phyloP scores from a whole-genome alignment of 2,888 invertebrate species.

The Stratiomys singularior region DNA sequence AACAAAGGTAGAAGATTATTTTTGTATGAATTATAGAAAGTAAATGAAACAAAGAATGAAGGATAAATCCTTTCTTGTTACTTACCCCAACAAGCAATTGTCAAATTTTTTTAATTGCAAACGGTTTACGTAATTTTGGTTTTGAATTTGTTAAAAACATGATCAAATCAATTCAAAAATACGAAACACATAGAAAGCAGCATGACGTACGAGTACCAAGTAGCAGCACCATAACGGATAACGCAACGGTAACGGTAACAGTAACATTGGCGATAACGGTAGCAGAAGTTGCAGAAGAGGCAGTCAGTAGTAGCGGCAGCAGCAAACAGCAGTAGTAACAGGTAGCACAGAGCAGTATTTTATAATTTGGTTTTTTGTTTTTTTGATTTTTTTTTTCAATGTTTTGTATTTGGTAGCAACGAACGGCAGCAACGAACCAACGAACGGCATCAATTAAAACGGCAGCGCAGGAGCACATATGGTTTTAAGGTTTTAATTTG shows the following conservation, averaged over 20 bases:
- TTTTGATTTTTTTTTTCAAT: neutral
- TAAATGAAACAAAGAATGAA: neutral
- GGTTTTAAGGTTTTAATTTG: neutral
- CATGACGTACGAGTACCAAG: conserved; percentile 24
- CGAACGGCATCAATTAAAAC: conserved; percentile 10
- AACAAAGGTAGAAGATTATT: neutral
- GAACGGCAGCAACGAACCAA: conserved; percentile 8
- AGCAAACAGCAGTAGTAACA: conserved; percentile 14
- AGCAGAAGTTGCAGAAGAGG: conserved; percentile 18
- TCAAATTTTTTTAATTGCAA: neutral
- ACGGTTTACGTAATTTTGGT: conserved; percentile 7
- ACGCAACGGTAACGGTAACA: conserved; percentile 27
- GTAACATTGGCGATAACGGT: conserved; percentile 34
- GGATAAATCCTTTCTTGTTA: neutral
- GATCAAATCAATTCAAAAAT: conserved; percentile 25
- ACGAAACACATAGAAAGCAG: conserved; percentile 42
- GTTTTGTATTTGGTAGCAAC: neutral
- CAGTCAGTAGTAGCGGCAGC: conserved; percentile 7
- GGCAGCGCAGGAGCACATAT: conserved; percentile 26
- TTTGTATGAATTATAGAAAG: neutral
- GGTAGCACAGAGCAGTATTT: conserved; percentile 4
- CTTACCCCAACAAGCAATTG: conserved; percentile 26
- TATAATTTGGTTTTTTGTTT: neutral
- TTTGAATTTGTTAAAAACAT: conserved; percentile 19
- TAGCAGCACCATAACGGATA: conserved; percentile 24